Percentiles rank a stretch among this genome's conserved stretches.
These are phyloP conservation scores for Drosophila baimaii DNA, from an alignment of 1,140 invertebrate species.

Conservation along the genomic window DNA sequence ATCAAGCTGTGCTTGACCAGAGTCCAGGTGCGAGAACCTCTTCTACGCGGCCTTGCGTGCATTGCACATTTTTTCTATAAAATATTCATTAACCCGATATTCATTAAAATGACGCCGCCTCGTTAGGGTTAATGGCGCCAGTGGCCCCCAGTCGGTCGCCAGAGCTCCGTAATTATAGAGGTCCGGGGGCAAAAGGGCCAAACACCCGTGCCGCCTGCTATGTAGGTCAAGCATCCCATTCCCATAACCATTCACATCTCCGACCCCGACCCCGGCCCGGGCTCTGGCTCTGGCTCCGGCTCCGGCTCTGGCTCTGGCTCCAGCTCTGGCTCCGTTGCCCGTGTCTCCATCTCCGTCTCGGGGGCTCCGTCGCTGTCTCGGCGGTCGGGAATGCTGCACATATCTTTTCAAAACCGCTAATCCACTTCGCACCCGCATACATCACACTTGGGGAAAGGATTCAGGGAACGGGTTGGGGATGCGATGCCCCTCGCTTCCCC, in stretches of 20 bases:
- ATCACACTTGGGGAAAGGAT: constrained; percentile 10
- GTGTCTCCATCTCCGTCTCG: constrained; percentile 3
- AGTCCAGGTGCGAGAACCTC: constrained; percentile 12
- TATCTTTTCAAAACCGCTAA: constrained; percentile 39
- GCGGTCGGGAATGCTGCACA: constrained; percentile 12
- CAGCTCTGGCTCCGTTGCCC: neutral
- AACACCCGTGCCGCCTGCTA: constrained; percentile 11
- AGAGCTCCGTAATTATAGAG: constrained; percentile 51
- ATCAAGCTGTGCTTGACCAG: constrained; percentile 27
- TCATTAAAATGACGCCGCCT: constrained; percentile 74
- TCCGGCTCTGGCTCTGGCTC: neutral
- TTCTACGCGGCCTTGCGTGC: constrained; percentile 24
- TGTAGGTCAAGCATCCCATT: constrained; percentile 48
- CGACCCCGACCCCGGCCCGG: too few relatives aligned
- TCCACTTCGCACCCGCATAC: constrained; percentile 37
- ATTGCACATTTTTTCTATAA: constrained; percentile 59
- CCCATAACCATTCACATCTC: neutral
- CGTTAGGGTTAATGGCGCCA: constrained; percentile 77
- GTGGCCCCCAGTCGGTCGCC: constrained; percentile 53
- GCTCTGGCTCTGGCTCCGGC: neutral
- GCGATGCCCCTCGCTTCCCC: too few relatives aligned
- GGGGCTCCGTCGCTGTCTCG: neutral
- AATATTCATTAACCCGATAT: constrained; percentile 80
- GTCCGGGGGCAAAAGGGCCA: neutral
- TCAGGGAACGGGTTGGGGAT: neutral